Base-by-base conservation (phyloP, 2,113 vertebrate genomes). In the Equus przewalskii region DNA sequence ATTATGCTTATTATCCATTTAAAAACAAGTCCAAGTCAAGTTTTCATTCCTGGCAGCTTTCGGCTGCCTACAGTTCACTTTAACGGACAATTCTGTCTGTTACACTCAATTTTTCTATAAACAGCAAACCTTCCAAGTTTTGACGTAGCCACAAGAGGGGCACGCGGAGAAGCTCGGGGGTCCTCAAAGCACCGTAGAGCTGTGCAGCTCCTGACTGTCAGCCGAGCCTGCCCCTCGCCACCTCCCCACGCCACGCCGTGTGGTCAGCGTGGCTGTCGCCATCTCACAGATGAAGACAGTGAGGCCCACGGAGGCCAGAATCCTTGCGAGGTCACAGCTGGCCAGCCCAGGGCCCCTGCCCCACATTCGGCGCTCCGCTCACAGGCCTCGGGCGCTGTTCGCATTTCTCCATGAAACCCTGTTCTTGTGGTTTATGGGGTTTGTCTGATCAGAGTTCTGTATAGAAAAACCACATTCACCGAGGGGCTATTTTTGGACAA, bases 151-250 rank as follows among this genome's bases (percentile, higher is more conserved):
- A 1, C 36, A 36, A 7, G 41, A 26, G 28, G 49, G 22, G 6
- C 44, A 4, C 44, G 24, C 0, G 11, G 0, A n/a, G 46, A 44
- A 21, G 0, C 21, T 3, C 30, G 18, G n/a, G 7, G 30, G 12
- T 21, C 1, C 2, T 0, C 13, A 6, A 4, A 15, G 83, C 5
- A 5, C 6, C 56, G 0, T 0, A 30, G 56, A 4, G 65, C 3
- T 26, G 3, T 0, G 6, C 46, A 3, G 15, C 5, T n/a, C 69
- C 41, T 21, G 7, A 8, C 41, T 10, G 7, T 1, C 11, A 33
- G 18, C 73, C 33, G 1, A 13, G 81, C 18, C 12, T 13, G 54
- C 10, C 51, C 67, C 76, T 51, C 5, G 5, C 7, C 14, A 51
- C 49, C 49, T 11, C 49, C 49, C 49, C 49, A 51, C 49, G 1